Evolutionary conservation across 2,888 invertebrate genomes (phyloP).

Genomic region (Drosophila histrio): DNA sequence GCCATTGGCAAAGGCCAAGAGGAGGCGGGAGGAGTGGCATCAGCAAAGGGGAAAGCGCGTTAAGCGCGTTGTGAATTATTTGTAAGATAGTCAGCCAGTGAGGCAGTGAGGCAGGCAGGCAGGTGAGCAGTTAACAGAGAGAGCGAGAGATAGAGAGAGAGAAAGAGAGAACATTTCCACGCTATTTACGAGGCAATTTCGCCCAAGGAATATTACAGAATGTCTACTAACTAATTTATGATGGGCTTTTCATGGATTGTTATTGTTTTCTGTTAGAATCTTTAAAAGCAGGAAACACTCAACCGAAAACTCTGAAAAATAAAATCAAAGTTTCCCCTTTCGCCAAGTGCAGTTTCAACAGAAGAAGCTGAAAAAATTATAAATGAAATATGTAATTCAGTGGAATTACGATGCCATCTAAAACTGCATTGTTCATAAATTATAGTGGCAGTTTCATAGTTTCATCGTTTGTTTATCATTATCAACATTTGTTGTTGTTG

Average conservation of each 20-base stretch:
- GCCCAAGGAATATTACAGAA: slow-evolving; percentile 45
- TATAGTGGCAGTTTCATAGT: slow-evolving; percentile 43
- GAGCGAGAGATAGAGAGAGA: not conserved
- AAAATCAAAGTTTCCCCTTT: not conserved
- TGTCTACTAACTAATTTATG: slow-evolving; percentile 46
- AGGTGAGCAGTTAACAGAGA: not conserved
- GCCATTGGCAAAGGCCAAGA: slow-evolving; percentile 50
- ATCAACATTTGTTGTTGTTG: not conserved
- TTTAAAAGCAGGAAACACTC: slow-evolving; percentile 18
- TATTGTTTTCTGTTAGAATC: not conserved
- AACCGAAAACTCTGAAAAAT: not conserved
- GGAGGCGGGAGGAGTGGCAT: not conserved
- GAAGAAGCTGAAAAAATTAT: not conserved
- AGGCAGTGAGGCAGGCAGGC: slow-evolving; percentile 1
- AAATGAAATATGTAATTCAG: slow-evolving; percentile 24
- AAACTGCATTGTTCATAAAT: slow-evolving; percentile 67
- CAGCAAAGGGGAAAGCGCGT: slow-evolving; percentile 42
- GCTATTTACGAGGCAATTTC: slow-evolving; percentile 61
- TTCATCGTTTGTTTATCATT: slow-evolving; percentile 38
- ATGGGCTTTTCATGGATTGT: slow-evolving; percentile 22
- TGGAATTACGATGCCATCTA: slow-evolving; percentile 52
- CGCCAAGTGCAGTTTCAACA: not conserved
- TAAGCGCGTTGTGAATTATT: slow-evolving; percentile 72
- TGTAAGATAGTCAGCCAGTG: slow-evolving; percentile 46
- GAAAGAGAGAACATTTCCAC: slow-evolving; percentile 43